phyloP scores from a whole-genome alignment of 2,888 invertebrate genomes.

The Andrena praecox region DNA sequence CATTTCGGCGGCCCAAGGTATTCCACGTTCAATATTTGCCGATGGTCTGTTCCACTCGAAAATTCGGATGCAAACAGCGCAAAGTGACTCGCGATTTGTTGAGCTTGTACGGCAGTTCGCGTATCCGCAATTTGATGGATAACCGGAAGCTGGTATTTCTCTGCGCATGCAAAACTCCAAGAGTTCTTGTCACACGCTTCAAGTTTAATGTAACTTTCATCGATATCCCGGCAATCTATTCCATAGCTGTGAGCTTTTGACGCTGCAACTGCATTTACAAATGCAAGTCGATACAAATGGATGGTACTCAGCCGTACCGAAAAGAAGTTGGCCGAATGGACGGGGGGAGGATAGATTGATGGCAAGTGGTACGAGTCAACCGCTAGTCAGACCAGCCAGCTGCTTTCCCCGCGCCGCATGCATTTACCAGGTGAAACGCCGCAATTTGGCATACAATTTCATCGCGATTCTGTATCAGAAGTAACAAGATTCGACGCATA shows the following conservation, averaged over 20 bases:
- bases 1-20: not conserved
- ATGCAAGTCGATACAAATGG: not conserved
- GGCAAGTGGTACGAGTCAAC: slow-evolving; percentile 20
- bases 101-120: slow-evolving; percentile 27
- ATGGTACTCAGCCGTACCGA: not conserved
- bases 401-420: not conserved
- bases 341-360: not conserved
- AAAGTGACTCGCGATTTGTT: slow-evolving; percentile 61
- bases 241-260: not conserved
- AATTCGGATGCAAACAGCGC: slow-evolving; percentile 36
- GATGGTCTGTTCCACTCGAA: not conserved
- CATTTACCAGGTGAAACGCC: not conserved
- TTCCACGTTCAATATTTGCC: slow-evolving; percentile 39
- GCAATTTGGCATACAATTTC: not conserved
- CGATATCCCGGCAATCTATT: slow-evolving; percentile 16
- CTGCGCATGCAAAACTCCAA: slow-evolving; percentile 55
- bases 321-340: not conserved
- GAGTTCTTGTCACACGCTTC: not conserved
- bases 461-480: not conserved
- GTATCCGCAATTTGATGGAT: slow-evolving; percentile 52
- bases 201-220: not conserved
- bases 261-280: not conserved
- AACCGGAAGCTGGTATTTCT: slow-evolving; percentile 43
- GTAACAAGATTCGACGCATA: not conserved
- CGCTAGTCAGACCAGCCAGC: not conserved